phyloP scores from a whole-genome alignment of 2,797 vertebrate species.

The Streptopelia turtur region DNA sequence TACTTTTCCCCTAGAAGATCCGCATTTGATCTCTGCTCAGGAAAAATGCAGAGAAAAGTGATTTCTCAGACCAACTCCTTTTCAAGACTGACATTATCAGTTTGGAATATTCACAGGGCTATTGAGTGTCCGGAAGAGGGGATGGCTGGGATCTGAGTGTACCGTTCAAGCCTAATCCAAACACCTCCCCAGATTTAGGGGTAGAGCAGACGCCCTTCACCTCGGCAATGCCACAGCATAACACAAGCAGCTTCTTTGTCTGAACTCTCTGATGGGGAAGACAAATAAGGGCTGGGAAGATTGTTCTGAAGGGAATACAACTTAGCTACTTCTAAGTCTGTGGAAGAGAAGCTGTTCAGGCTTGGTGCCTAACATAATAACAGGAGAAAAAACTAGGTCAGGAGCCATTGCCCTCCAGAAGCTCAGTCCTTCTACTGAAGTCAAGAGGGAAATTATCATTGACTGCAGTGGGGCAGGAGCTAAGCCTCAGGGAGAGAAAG shows the following conservation, averaged over 20 bases:
- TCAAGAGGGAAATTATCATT: slow-evolving; percentile 42
- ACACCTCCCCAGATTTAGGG: slow-evolving; percentile 42
- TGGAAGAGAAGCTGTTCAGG: slow-evolving; percentile 45
- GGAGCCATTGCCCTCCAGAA: slow-evolving; percentile 41
- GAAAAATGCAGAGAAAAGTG: neutral
- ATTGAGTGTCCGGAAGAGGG: slow-evolving; percentile 33
- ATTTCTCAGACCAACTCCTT: slow-evolving; percentile 13
- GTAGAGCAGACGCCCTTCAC: neutral
- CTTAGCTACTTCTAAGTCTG: slow-evolving; percentile 12
- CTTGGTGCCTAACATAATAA: slow-evolving; percentile 52
- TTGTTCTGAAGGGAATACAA: slow-evolving; percentile 41
- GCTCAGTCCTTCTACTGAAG: slow-evolving; percentile 21
- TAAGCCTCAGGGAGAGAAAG: neutral
- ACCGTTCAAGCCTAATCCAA: neutral
- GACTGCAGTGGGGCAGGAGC: slow-evolving; percentile 21
- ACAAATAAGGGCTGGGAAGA: slow-evolving; percentile 12
- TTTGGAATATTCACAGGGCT: slow-evolving; percentile 20
- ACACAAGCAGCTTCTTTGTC: neutral
- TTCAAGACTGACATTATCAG: slow-evolving; percentile 40
- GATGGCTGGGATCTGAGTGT: slow-evolving; percentile 31
- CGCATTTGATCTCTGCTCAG: neutral
- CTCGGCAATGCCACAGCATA: neutral
- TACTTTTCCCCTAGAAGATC: neutral
- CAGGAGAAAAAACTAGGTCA: slow-evolving; percentile 31
- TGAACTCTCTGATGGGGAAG: neutral